A percentile compares a stretch with the other conserved stretches of the same genome.
These are phyloP conservation scores for Heliconius sara DNA, from an alignment of 2,888 invertebrate species.

Conservation along the genomic window DNA sequence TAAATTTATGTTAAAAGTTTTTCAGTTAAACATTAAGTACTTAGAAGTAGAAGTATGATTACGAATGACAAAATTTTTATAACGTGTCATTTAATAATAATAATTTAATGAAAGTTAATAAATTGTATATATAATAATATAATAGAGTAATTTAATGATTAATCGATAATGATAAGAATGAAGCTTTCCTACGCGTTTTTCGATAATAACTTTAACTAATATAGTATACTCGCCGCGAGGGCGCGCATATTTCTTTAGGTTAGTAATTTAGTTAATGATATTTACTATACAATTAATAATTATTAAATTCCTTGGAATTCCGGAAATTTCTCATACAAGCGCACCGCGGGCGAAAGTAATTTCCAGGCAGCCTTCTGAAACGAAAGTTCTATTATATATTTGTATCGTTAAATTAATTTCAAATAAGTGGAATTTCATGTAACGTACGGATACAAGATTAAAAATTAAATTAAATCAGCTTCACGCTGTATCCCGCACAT, in stretches of 20 bases:
- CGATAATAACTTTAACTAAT: constrained; percentile 87
- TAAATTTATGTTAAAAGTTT: constrained; percentile 83
- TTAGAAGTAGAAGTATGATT: constrained; percentile 84
- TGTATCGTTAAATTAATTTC: background rate
- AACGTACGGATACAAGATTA: too few species aligned
- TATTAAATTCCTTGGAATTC: constrained; percentile 80
- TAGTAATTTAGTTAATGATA: constrained; percentile 78
- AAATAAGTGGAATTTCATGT: too few species aligned
- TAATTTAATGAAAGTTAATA: constrained; percentile 85
- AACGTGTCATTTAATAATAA: constrained; percentile 84
- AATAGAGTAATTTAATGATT: constrained; percentile 85
- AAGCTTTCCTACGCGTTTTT: constrained; percentile 85
- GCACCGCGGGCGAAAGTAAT: constrained; percentile 64
- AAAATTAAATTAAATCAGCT: too few species aligned
- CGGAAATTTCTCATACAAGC: constrained; percentile 73
- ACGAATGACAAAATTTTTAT: constrained; percentile 84
- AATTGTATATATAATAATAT: constrained; percentile 85
- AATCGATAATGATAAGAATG: constrained; percentile 84
- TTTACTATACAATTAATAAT: constrained; percentile 78
- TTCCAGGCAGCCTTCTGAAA: constrained; percentile 64
- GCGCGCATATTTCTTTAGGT: constrained; percentile 75
- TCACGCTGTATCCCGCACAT: too few species aligned
- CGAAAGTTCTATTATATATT: constrained; percentile 32
- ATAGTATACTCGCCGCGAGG: constrained; percentile 84
- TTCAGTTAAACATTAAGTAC: constrained; percentile 81